Conservation (phyloP, 1,140 invertebrate species). For the Ceratina japonica region DNA sequence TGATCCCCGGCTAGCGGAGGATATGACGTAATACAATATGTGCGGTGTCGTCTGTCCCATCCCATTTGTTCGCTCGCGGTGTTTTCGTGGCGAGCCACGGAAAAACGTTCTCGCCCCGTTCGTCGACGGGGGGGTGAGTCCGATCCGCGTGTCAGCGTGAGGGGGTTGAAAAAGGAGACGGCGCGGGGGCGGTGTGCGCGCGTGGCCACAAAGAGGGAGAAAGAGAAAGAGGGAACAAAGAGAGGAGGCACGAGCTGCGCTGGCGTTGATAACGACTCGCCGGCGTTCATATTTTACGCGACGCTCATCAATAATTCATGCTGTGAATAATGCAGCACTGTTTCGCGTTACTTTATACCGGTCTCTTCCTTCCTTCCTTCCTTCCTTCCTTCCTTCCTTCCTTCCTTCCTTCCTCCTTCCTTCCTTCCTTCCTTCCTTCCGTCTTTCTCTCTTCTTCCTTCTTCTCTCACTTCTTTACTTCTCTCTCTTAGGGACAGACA, state of each 20-base stretch:
- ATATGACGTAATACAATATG: slow-evolving; percentile 70
- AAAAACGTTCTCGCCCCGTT: slow-evolving; percentile 36
- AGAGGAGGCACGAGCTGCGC: slow-evolving; percentile 66
- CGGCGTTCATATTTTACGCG: slow-evolving; percentile 77
- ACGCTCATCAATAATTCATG: slow-evolving; percentile 78
- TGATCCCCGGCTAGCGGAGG: slow-evolving; percentile 38
- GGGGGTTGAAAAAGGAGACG: slow-evolving; percentile 12
- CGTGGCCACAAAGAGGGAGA: slow-evolving; percentile 7
- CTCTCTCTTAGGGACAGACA: slow-evolving; percentile 8
- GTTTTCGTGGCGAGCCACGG: slow-evolving; percentile 5
- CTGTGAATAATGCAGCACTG: slow-evolving; percentile 77
- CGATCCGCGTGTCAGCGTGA: background rate
- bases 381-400: slow-evolving; percentile 30
- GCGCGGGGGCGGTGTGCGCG: background rate
- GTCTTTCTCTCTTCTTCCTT: slow-evolving; percentile 5
- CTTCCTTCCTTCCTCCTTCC: slow-evolving; percentile 2
- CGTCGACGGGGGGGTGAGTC: slow-evolving; percentile 22
- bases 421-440: slow-evolving; percentile 11
- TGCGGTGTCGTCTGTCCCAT: slow-evolving; percentile 66
- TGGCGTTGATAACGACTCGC: slow-evolving; percentile 77
- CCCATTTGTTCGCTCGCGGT: slow-evolving; percentile 65
- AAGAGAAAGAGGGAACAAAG: slow-evolving; percentile 17
- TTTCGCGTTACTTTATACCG: slow-evolving; percentile 75
- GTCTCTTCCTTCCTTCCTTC: slow-evolving; percentile 46
- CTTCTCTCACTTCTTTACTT: background rate